These are phyloP conservation scores for Lepidurus couesii DNA, from an alignment of 1,140 invertebrate genomes.

Conservation along the genomic window DNA sequence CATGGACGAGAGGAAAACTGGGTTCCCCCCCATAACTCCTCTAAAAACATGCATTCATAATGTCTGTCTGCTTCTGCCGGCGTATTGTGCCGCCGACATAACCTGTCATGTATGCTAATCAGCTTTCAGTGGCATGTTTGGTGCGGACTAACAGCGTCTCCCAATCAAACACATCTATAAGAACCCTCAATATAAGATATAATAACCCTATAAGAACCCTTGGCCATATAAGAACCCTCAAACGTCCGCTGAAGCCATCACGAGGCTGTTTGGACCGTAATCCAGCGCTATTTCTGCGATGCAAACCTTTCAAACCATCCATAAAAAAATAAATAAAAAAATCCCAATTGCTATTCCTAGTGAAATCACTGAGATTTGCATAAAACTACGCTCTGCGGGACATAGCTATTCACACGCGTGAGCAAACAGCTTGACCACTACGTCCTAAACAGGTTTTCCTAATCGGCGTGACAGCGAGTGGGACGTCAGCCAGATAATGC, in stretches of 20 bases:
- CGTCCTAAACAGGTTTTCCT: background rate
- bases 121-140: background rate
- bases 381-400: background rate
- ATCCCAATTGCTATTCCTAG: no score
- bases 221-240: no score
- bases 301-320: no score
- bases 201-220: no score
- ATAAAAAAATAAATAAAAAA: no score
- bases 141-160: background rate
- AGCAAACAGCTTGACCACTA: background rate
- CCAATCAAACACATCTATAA: background rate
- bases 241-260: background rate
- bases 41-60: background rate
- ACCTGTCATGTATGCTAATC: conserved; percentile 15
- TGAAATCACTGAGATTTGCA: background rate
- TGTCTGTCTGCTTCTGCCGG: background rate
- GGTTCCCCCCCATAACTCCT: no score
- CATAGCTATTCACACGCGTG: background rate
- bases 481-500: background rate
- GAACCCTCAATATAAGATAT: no score
- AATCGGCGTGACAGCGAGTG: conserved; percentile 10
- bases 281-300: background rate
- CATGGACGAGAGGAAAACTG: no score
- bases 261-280: background rate
- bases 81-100: background rate